Evolutionary conservation across 2,888 invertebrate genomes (phyloP).

Genomic region (Osmoderma eremita): DNA sequence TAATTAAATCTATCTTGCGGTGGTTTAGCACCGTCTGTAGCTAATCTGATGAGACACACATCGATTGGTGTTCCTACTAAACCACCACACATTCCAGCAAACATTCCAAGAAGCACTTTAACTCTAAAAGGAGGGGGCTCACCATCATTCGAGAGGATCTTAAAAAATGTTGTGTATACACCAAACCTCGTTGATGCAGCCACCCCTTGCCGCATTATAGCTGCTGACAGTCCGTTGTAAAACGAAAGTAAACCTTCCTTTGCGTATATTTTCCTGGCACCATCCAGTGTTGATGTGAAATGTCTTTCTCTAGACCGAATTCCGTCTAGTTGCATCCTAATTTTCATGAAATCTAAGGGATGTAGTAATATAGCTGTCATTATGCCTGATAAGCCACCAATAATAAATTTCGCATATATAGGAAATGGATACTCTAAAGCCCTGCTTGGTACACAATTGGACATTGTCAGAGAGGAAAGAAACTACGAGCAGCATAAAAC

Average conservation of each 20-base stretch:
- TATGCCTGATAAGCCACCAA: slow-evolving; percentile 26
- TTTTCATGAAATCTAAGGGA: slow-evolving; percentile 36
- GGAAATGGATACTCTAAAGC: slow-evolving; percentile 12
- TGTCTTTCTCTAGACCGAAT: not conserved
- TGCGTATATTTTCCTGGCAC: slow-evolving; percentile 4
- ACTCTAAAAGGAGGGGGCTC: slow-evolving; percentile 80
- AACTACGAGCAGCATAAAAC: no score
- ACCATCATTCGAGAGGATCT: slow-evolving; percentile 68
- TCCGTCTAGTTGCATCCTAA: slow-evolving; percentile 35
- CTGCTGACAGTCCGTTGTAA: slow-evolving; percentile 93
- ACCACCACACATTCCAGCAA: slow-evolving; percentile 87
- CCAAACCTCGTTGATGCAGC: slow-evolving; percentile 97
- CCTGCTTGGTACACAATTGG: not conserved
- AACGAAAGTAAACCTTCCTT: slow-evolving; percentile 78
- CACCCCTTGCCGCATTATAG: slow-evolving; percentile 92
- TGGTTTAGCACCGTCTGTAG: slow-evolving; percentile 94
- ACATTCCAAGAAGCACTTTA: slow-evolving; percentile 87
- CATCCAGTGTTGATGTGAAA: slow-evolving; percentile 6
- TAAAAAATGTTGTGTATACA: slow-evolving; percentile 91
- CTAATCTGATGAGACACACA: slow-evolving; percentile 96
- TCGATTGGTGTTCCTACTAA: slow-evolving; percentile 95
- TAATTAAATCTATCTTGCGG: slow-evolving; percentile 90
- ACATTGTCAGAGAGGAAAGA: no score
- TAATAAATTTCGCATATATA: slow-evolving; percentile 11
- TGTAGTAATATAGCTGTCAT: slow-evolving; percentile 22